These are phyloP conservation scores for Meandrina meandrites DNA, from an alignment of 92 coral and sea anemone species.

Conservation along the genomic window DNA sequence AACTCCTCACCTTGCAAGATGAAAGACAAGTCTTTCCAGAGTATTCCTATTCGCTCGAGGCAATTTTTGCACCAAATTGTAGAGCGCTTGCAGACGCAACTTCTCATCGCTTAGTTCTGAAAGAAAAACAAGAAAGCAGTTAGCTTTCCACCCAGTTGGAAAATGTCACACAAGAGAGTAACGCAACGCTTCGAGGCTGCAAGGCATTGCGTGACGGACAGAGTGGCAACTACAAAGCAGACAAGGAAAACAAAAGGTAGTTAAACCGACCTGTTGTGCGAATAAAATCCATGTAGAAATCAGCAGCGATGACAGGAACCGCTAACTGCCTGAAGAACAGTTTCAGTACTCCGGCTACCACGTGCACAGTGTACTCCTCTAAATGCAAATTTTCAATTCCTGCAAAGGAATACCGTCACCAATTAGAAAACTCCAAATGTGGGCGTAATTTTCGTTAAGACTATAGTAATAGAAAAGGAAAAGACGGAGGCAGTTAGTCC, in stretches of 20 bases:
- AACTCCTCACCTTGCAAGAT: constrained; percentile 80
- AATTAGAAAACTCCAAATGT: background rate
- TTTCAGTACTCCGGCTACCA: constrained; percentile 92
- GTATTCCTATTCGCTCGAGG: constrained; percentile 82
- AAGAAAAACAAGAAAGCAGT: background rate
- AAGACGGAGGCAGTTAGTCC: too few species aligned
- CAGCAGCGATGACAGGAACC: constrained; percentile 77
- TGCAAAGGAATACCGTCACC: constrained; percentile 15
- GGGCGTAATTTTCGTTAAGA: too few species aligned
- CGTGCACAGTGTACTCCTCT: constrained; percentile 78
- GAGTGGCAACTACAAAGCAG: background rate
- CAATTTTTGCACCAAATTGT: constrained; percentile 77
- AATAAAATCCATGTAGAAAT: constrained; percentile 81
- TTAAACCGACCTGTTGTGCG: constrained; percentile 82
- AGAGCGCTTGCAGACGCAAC: constrained; percentile 72
- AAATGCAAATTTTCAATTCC: constrained; percentile 78
- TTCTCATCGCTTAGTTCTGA: constrained; percentile 81
- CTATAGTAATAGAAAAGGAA: too few species aligned
- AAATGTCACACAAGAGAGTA: background rate
- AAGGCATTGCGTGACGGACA: background rate
- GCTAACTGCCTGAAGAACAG: constrained; percentile 92
- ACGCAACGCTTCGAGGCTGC: background rate
- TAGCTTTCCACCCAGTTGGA: background rate
- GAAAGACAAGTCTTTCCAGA: constrained; percentile 87
- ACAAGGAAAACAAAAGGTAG: background rate